Base-by-base conservation (phyloP, 2,797 vertebrate species). In the Ptychadena robeensis region DNA sequence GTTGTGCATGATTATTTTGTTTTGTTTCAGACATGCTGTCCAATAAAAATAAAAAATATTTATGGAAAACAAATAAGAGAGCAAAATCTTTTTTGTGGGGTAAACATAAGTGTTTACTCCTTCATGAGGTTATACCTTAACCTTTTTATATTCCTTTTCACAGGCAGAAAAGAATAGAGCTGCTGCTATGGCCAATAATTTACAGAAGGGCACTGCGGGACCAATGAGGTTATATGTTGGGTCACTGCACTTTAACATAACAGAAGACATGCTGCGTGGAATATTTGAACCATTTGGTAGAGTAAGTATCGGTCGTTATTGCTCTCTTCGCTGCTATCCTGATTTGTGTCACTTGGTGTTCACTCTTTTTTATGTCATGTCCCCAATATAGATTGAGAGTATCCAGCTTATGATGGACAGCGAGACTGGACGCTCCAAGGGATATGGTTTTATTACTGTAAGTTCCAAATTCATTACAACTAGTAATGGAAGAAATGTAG, bases 391-490 rank as follows among this genome's bases (percentile, higher is more conserved):
- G 97, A 98, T 99, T 87, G 97, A 98, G 89, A 98, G 96, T 87
- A 99, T 99, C 89, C 97, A 99, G 83, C 93, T 99, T 86, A 98
- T 99, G 97, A 98, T 98, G 96, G 97, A 99, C 87, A 97, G 95
- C 87, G 97, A 98, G 91, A 97, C 96, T 0, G 96, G 95, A 10
- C 93, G 95, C 44, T 99, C 97, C 1, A 98, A 98, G 92, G 97
- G 97, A 87, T 98, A 98, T 27, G 97, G 97, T 88, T 99, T 99
- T 88, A 98, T 99, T 90, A 99, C 97, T 8, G 97, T 99, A 92
- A 93, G 95, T 89, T 11, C 66, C 10, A 4, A 30, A 48, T 72
- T n/a, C 0, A 11, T 27, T 27, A 5, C 14, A 15, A 0, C 14
- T 38, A 6, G 22, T 53, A 53, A 18, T 10, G 15, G 3, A 15